phyloP scores from a whole-genome alignment of 1,140 invertebrate genomes.

The Calliphora vicina region DNA sequence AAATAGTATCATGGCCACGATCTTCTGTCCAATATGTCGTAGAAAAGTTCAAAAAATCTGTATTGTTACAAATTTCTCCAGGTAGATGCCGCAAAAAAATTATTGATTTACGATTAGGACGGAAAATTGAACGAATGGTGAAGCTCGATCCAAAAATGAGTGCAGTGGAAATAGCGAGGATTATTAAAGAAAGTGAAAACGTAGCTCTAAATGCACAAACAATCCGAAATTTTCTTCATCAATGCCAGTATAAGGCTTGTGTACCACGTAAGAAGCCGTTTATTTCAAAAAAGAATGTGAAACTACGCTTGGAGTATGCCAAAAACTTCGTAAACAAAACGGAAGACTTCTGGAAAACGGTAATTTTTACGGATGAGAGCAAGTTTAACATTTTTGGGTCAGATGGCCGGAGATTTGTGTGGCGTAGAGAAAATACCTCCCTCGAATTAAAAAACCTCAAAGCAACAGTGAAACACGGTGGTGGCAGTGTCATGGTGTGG shows the following conservation, averaged over 20 bases:
- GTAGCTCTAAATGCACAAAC: slow-evolving; percentile 5
- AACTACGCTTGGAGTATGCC: slow-evolving; percentile 40
- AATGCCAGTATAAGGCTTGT: too few relatives aligned
- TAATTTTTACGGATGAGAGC: too few relatives aligned
- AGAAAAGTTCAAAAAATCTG: not conserved
- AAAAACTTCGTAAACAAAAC: slow-evolving; percentile 38
- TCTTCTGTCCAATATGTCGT: slow-evolving; percentile 1
- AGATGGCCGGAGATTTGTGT: slow-evolving; percentile 43
- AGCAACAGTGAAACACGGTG: too few relatives aligned
- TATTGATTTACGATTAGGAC: too few relatives aligned
- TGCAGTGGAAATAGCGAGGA: slow-evolving; percentile 7
- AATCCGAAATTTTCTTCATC: too few relatives aligned
- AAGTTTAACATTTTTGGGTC: too few relatives aligned
- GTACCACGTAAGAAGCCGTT: too few relatives aligned
- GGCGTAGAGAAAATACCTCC: slow-evolving; percentile 37
- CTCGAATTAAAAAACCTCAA: too few relatives aligned
- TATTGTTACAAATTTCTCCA: not conserved
- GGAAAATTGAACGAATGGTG: not conserved
- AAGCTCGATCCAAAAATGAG: not conserved
- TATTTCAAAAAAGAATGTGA: too few relatives aligned
- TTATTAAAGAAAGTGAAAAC: slow-evolving; percentile 1
- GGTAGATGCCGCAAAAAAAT: not conserved
- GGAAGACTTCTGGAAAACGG: slow-evolving; percentile 38
- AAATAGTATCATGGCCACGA: too few relatives aligned
- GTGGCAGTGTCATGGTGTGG: too few relatives aligned